These are phyloP conservation scores for Tetragnatha versicolor DNA, from an alignment of 1,140 invertebrate genomes.

Conservation along the genomic window DNA sequence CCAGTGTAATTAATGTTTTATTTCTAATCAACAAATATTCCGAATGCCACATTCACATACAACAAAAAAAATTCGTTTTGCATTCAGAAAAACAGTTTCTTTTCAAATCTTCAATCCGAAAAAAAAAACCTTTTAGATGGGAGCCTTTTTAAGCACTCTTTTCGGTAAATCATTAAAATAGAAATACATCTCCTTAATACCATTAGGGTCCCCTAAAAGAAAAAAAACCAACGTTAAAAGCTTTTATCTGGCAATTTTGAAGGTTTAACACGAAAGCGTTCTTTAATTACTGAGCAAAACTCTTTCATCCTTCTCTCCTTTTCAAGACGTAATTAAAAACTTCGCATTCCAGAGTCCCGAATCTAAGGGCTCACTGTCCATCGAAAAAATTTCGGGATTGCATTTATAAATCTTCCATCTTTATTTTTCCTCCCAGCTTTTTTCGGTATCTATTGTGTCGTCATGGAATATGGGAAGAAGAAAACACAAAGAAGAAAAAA, in stretches of 20 bases:
- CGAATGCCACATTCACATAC: too few relatives aligned
- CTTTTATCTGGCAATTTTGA: not conserved
- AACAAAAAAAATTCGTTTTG: too few relatives aligned
- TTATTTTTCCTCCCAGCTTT: slow-evolving; percentile 1
- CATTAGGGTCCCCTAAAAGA: not conserved
- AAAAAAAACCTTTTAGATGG: too few relatives aligned
- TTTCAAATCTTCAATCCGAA: too few relatives aligned
- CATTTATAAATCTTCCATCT: slow-evolving; percentile 34
- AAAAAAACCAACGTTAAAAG: not conserved
- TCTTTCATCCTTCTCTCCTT: not conserved
- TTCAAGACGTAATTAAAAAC: slow-evolving; percentile 47
- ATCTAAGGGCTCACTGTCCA: not conserved
- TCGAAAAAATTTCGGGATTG: slow-evolving; percentile 6
- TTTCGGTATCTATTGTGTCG: slow-evolving; percentile 5
- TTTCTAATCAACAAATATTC: too few relatives aligned
- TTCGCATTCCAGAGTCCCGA: not conserved
- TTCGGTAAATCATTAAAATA: too few relatives aligned
- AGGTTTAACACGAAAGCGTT: not conserved
- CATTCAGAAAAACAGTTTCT: too few relatives aligned
- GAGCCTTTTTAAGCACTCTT: too few relatives aligned
- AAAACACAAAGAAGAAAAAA: not conserved
- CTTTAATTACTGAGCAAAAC: slow-evolving; percentile 4
- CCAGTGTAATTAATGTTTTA: too few relatives aligned
- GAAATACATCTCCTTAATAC: too few relatives aligned
- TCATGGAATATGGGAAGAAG: too few relatives aligned